phyloP scores from a whole-genome alignment of 2,797 vertebrate genomes.

The Crenuchus spilurus region DNA sequence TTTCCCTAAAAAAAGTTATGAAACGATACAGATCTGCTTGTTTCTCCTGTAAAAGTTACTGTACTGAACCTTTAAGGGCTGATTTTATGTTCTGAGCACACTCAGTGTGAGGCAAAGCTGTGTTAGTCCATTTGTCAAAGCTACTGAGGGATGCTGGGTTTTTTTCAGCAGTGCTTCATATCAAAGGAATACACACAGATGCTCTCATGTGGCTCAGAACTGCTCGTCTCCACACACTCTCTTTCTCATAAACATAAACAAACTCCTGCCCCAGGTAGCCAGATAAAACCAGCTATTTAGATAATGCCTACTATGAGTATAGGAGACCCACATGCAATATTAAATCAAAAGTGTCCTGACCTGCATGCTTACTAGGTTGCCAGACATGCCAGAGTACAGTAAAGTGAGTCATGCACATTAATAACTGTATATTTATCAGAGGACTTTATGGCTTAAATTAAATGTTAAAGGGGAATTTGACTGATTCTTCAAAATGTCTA shows the following conservation, averaged over 20 bases:
- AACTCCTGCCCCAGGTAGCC: neutral
- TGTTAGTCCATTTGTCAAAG: neutral
- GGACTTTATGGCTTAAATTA: too few species aligned
- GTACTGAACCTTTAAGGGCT: too few species aligned
- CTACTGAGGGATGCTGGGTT: neutral
- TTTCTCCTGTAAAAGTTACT: too few species aligned
- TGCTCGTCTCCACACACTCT: neutral
- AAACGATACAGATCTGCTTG: too few species aligned
- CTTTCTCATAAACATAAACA: conserved; percentile 8
- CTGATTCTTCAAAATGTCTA: too few species aligned
- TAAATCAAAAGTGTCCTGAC: neutral
- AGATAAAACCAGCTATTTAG: conserved; percentile 21
- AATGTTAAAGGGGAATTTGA: too few species aligned
- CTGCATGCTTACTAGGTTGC: neutral
- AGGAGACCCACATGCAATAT: neutral
- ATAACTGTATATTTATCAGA: too few species aligned
- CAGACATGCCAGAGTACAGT: neutral
- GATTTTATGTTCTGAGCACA: neutral
- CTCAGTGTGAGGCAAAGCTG: neutral
- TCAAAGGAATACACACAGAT: conserved; percentile 6
- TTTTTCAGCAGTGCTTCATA: neutral
- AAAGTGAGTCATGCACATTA: neutral
- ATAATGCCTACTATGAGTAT: neutral
- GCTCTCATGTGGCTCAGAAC: too few species aligned
- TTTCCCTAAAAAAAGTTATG: too few species aligned